Base-by-base conservation (phyloP, 1,140 invertebrate genomes). In the Elymnias hypermnestra region DNA sequence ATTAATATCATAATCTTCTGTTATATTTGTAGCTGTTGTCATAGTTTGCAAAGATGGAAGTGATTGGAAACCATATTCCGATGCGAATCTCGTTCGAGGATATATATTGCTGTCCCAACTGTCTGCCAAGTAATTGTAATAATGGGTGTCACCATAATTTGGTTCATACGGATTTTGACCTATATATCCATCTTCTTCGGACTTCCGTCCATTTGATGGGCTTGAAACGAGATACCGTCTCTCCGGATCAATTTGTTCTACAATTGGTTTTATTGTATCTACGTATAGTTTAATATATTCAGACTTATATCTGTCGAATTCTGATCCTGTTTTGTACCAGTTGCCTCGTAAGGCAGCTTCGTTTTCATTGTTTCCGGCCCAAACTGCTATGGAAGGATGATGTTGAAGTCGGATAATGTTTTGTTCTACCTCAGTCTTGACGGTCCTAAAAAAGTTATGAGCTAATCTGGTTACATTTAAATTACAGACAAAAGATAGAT, bases 331-430 rank as follows among this genome's bases (percentile, higher is more conserved):
- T 1, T 87, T 87, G 74, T 95, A 96, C 96, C 96, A 98, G 71
- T 96, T 92, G 21, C 90, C 90, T 26, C 90, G 88, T 1, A 99
- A 77, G 0, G 95, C 97, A 15, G 90, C 93, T 89, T 99, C 98
- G 74, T 99, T 99, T 86, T 99, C 98, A 82, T 99, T 99, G 75
- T 99, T 99, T 2, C 95, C 97, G 8, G 96, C 94, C 92, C 95
- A 96, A 0, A 98, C 57, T 0, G 95, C 91, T 33, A 99, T 91
- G 39, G 94, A 96, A 0, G 97, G 90, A 86, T 99, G 97, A 74
- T 95, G 90, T 52, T 96, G 93, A 3, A 99, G 84, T 43, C 97
- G 88, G 46, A 90, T 86, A 0, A 97, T 90, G 81, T 98, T 97
- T 66, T 98, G 93, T 13, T 82, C 83, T 5, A 98, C 87, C 89